A percentile compares a stretch with the other conserved stretches of the same genome.
Conservation (phyloP, 92 coral and sea anemone species). For the Palythoa caribaeorum region DNA sequence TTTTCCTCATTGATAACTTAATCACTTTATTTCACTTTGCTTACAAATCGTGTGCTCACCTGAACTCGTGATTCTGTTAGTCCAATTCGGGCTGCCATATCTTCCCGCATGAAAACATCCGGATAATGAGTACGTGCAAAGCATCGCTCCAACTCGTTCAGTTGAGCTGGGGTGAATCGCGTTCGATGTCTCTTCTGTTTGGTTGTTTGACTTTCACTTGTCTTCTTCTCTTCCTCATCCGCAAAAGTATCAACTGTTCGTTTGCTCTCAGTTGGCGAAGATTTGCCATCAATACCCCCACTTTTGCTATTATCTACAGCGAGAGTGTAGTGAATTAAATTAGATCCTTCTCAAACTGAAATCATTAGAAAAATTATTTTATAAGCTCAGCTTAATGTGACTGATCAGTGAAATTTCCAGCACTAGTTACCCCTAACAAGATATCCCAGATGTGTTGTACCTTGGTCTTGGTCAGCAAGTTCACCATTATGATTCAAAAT, state of each 20-base stretch:
- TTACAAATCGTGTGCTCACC: constrained; percentile 71
- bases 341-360: constrained; percentile 85
- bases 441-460: constrained; percentile 66
- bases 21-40: constrained; percentile 57
- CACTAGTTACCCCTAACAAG: constrained; percentile 94
- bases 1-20: constrained; percentile 71
- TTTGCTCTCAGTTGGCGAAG: constrained; percentile 93
- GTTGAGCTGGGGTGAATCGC: constrained; percentile 98
- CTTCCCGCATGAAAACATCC: constrained; percentile 98
- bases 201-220: constrained; percentile 84
- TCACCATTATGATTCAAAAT: constrained; percentile 93
- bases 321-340: constrained; percentile 88
- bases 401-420: constrained; percentile 96
- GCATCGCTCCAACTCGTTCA: constrained; percentile 96
- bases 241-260: constrained; percentile 88
- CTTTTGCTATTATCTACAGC: constrained; percentile 92
- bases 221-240: constrained; percentile 89
- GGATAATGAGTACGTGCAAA: constrained; percentile 99
- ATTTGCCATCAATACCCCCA: constrained; percentile 83
- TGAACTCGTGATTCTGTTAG: constrained; percentile 99
- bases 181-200: constrained; percentile 99
- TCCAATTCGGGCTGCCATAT: constrained; percentile 96
- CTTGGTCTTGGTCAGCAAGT: constrained; percentile 82
- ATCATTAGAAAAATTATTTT: constrained; percentile 98
- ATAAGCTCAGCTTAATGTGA: constrained; percentile 95